These are phyloP conservation scores for Parnassius glacialis DNA, from an alignment of 2,888 invertebrate genomes.

Conservation along the genomic window DNA sequence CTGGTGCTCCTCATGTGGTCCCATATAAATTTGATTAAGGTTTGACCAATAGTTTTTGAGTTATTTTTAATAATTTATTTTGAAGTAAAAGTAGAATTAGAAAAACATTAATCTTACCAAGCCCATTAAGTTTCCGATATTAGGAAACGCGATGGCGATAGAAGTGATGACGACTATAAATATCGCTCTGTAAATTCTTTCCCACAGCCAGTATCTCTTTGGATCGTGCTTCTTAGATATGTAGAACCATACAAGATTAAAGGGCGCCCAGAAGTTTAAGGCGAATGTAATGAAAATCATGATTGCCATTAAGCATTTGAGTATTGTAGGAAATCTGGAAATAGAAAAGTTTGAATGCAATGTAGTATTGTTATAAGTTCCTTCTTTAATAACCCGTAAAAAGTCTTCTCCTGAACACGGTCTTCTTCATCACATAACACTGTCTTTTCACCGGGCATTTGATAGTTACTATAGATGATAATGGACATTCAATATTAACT, in stretches of 20 bases:
- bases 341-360: background rate
- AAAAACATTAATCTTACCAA: slow-evolving; percentile 46
- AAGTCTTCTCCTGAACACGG: no score
- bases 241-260: slow-evolving; percentile 71
- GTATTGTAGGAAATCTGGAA: slow-evolving; percentile 62
- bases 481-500: no score
- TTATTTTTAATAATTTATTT: no score
- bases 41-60: no score
- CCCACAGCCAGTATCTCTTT: slow-evolving; percentile 64
- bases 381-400: no score
- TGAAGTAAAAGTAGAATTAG: no score
- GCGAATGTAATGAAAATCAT: slow-evolving; percentile 75
- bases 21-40: no score
- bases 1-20: no score
- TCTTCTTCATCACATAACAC: no score
- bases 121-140: slow-evolving; percentile 71
- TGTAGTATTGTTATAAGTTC: no score
- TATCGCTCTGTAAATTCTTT: slow-evolving; percentile 57
- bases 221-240: slow-evolving; percentile 55
- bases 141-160: slow-evolving; percentile 66
- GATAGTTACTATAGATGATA: no score
- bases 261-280: slow-evolving; percentile 72
- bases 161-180: slow-evolving; percentile 57
- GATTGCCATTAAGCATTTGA: slow-evolving; percentile 65
- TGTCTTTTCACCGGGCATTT: no score